Conservation (phyloP, 2,888 invertebrate genomes). For the Chrysolina americana region DNA sequence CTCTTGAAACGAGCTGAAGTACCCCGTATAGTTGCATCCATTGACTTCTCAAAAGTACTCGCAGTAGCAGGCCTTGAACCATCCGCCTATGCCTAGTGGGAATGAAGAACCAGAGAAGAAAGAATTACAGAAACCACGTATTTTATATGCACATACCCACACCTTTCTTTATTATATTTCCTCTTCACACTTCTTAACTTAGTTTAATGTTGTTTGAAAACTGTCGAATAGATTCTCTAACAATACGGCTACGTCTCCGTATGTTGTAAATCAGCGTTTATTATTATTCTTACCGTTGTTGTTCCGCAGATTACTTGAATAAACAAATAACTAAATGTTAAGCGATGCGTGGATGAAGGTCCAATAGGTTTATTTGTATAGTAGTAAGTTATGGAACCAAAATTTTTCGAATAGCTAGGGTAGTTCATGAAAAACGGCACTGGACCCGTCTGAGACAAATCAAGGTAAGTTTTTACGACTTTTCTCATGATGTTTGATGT, state of each 20-base stretch:
- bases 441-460: too few species aligned
- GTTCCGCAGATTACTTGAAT: too few species aligned
- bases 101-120: constrained; percentile 42
- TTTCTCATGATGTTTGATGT: too few species aligned
- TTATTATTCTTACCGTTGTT: not conserved
- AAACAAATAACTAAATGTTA: too few species aligned
- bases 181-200: constrained; percentile 49
- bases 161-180: constrained; percentile 50
- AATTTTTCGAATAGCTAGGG: too few species aligned
- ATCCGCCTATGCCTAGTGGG: constrained; percentile 4
- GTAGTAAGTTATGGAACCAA: too few species aligned
- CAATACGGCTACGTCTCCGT: constrained; percentile 36
- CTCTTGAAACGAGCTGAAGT: not conserved
- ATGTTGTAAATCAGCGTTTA: constrained; percentile 21
- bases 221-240: constrained; percentile 41
- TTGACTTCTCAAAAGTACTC: not conserved
- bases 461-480: too few species aligned
- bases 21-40: not conserved
- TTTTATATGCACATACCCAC: constrained; percentile 50
- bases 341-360: too few species aligned
- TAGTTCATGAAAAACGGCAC: too few species aligned
- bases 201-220: constrained; percentile 45
- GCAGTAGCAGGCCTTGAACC: constrained; percentile 6
- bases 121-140: constrained; percentile 44
- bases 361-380: too few species aligned